Base-by-base conservation (phyloP, 2,797 vertebrate genomes). In the Apodemus agrarius region DNA sequence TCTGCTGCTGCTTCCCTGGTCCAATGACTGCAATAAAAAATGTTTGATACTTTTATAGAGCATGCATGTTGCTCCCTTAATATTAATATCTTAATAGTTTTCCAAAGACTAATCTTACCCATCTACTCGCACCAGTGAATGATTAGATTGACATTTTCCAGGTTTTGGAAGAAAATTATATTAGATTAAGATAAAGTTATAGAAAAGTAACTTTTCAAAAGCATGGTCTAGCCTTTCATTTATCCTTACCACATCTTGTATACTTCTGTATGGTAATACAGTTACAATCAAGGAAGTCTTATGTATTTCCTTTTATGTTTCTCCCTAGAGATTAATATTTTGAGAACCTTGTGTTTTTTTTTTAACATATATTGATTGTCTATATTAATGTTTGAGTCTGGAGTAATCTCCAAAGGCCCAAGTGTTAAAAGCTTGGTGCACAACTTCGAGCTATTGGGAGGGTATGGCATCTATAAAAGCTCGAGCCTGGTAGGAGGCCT, bases 91-190 rank as follows among this genome's bases (percentile, higher is more conserved):
- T 90, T 90, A 85, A 26, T 37, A 65, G 59, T 92, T 19, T 96
- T 94, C 57, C 87, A 61, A 31, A 96, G 10, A 24, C 52, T 89
- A 57, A 69, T 89, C 67, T 95, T 94, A 69, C 46, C 19, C 29
- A 54, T 95, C 91, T 93, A 89, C 61, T 94, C 57, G 94, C 46
- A 61, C 80, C 21, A 69, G 9, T 95, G 46, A 96, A 59, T 29
- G 69, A 86, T 59, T 86, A 90, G 63, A 81, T 54, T 78, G n/a
- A 79, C 69, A 54, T 83, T 96, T 97, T 89, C 17, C 61, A 67
- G 26, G 88, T 67, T 87, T 80, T 54, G 79, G n/a, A 12, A 49
- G 37, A 74, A 80, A 92, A 72, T 61, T 31, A 0, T 24, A 81
- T 92, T 85, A n/a, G 16, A 81, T 94, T 90, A 49, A 57, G 67